Base-by-base conservation (phyloP, 35 echinoderm and acorn worm genomes). In the Ptychodera flava region DNA sequence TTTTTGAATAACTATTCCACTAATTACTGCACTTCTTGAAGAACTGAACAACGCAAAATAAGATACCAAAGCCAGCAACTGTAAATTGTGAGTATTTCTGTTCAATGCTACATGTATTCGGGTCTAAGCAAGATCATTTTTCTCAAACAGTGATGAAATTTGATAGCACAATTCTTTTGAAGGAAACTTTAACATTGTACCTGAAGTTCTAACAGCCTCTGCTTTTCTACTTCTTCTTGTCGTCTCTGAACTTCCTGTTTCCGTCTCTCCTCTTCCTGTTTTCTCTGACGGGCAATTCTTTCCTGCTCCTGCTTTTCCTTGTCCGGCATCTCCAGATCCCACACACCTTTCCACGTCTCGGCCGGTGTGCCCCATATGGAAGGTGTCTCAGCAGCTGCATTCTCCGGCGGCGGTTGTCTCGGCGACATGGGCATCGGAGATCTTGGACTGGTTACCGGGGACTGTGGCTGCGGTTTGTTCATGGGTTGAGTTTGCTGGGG, bases 261-360 rank as follows among this genome's bases (percentile, higher is more conserved):
- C 81, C 88, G 92, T 87, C 38, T 36, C 79, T 90, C 91, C 31
- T 92, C 89, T 77, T 88, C 80, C 36, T 90, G 83, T 37, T 86
- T 86, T 22, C 87, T 77, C 78, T 94, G 86, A 78, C 91, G 86
- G 37, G 88, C 86, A 52, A 88, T 91, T 76, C 78, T 86, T 34
- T 91, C 89, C 82, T 88, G 86, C 30, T 64, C 22, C 22, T 64
- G 6, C 6, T 64, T 64, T 64, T 64, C 45, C n/a, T n/a, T n/a
- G n/a, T n/a, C n/a, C n/a, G n/a, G n/a, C n/a, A n/a, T n/a, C 6
- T 64, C 45, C 45, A 64, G 22, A 6, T 64, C 45, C 45, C 45
- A 64, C 45, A 64, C 45, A 12, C 45, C 45, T 12, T 6, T 64
- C 45, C 45, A 64, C 6, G 6, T 64, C 22, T 64, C 45, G 45